Evolutionary conservation across 2,113 vertebrate genomes (phyloP), one percentile per base, ranked within the genome.

Genomic region (Misgurnus mizolepis): DNA sequence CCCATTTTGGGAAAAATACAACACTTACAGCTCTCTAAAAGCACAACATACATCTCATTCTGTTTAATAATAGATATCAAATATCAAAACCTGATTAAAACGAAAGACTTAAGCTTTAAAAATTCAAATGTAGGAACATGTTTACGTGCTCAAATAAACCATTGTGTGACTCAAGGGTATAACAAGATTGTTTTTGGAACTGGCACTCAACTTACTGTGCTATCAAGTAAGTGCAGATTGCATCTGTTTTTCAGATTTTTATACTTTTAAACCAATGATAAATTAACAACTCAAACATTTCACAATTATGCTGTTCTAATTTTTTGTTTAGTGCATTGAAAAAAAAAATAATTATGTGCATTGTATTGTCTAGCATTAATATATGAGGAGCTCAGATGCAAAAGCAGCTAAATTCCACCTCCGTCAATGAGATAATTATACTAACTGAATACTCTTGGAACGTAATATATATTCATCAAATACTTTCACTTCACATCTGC

Each of bases 151-250:
- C 2, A 3, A 3, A 62, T 60, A 6, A 60, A 45, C 5, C 64
- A 81, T 11, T 75, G 81, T 85, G 81, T 85, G 81, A 85, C 53
- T 83, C 72, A 69, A 64, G 61, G 43, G 49, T 10, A 17, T 56
- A 43, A 39, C 34, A 74, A 68, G 55, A 22, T 80, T 0, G 39
- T 62, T 39, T 80, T 80, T 72, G 78, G 67, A 49, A 58, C 71
- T 49, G 78, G 78, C 47, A 41, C 75, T 50, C 17, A 56, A 53
- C 61, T 77, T 49, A 67, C n/a, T 65, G 62, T 77, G 8, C 12
- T 70, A 43, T 61, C 67, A 27, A 72, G 67, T 80, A 70, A 80
- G 66, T 70, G 17, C 6, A 39, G 49, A 72, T 14, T 0, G 14
- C 17, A 3, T 11, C 22, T n/a, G 34, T 53, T 55, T 56, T 71